Evolutionary conservation across 2,113 vertebrate genomes (phyloP).

Genomic region (Cheilinus undulatus): DNA sequence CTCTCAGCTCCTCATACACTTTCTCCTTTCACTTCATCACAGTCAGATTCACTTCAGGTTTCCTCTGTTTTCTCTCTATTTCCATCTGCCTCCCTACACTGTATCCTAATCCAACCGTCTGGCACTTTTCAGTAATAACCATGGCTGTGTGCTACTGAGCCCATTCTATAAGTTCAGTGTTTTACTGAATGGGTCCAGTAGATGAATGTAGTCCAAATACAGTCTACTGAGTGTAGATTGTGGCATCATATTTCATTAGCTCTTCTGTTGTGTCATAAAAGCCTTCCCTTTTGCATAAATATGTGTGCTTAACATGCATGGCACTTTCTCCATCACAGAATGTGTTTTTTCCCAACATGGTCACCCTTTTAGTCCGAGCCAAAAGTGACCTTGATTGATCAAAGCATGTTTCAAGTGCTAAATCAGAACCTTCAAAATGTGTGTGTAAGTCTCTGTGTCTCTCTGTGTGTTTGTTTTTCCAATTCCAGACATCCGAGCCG

Average conservation of each 20-base stretch:
- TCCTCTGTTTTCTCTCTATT: slow-evolving; percentile 24
- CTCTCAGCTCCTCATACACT: slow-evolving; percentile 5
- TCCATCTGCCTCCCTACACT: slow-evolving; percentile 46
- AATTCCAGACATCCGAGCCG: slow-evolving; percentile 24
- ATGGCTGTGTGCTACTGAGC: background rate
- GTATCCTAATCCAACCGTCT: slow-evolving; percentile 52
- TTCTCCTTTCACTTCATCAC: slow-evolving; percentile 12
- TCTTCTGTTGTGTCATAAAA: background rate
- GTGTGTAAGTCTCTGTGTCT: slow-evolving; percentile 5
- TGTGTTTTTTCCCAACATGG: slow-evolving; percentile 3
- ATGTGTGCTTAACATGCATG: background rate
- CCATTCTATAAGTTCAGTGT: slow-evolving; percentile 24
- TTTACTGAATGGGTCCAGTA: slow-evolving; percentile 20
- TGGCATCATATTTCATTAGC: background rate
- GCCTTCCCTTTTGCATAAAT: background rate
- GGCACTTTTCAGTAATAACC: slow-evolving; percentile 44
- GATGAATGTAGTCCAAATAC: background rate
- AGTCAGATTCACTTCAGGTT: background rate
- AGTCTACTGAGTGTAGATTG: background rate
- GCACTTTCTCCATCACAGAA: background rate
- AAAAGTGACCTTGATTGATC: slow-evolving; percentile 43
- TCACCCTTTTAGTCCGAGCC: background rate
- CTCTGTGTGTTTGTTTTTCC: slow-evolving; percentile 10
- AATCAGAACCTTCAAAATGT: slow-evolving; percentile 23
- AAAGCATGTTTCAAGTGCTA: slow-evolving; percentile 31